A percentile compares a stretch with the other conserved stretches of the same genome.
phyloP scores from a whole-genome alignment of 2,113 vertebrate genomes.

The Mastomys natalensis region DNA sequence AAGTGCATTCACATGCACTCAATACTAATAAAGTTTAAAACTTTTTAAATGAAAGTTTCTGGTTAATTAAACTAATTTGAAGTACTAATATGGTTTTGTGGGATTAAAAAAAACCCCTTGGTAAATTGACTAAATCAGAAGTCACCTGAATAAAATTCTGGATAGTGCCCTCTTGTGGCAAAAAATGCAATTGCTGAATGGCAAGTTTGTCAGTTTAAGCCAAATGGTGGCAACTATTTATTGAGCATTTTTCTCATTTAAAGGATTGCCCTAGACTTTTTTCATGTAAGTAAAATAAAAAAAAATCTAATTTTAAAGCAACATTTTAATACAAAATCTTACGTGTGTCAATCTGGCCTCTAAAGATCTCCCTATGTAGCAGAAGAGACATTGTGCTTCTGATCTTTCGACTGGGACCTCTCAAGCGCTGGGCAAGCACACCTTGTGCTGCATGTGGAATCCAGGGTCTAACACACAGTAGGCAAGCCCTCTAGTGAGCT shows the following conservation, averaged over 20 bases:
- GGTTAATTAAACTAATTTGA: background rate
- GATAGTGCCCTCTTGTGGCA: slow-evolving; percentile 22
- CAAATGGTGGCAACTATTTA: background rate
- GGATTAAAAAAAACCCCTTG: background rate
- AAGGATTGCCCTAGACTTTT: background rate
- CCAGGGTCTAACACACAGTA: background rate
- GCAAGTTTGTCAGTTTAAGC: background rate
- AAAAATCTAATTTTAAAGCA: background rate
- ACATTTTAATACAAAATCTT: background rate
- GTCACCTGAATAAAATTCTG: slow-evolving; percentile 21
- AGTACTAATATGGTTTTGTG: background rate
- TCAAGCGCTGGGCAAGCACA: background rate
- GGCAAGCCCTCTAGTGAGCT: background rate
- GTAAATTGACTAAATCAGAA: background rate
- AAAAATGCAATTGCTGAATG: background rate
- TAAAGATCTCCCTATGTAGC: background rate
- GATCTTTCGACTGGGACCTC: background rate
- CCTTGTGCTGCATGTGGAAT: rapidly evolving
- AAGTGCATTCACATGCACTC: background rate
- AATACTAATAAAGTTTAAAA: background rate
- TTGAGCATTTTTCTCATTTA: background rate
- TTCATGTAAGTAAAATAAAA: background rate
- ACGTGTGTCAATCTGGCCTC: background rate
- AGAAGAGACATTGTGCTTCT: background rate
- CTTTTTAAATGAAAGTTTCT: background rate